A percentile compares a stretch with the other conserved stretches of the same genome.
phyloP scores from a whole-genome alignment of 2,888 invertebrate genomes.

The Ormyrus nitidulus region DNA sequence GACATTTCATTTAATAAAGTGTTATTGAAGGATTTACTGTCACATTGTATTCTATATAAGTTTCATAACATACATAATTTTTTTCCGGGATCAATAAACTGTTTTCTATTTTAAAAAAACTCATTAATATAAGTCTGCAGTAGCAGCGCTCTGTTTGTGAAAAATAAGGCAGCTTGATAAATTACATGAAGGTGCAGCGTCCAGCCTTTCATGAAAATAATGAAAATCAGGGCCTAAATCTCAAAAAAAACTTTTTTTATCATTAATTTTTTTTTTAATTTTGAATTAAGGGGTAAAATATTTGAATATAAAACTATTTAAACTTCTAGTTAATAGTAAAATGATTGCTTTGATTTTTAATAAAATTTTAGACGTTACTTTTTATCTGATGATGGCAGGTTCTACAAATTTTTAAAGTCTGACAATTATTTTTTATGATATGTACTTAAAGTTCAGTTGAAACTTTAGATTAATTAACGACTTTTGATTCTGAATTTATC shows the following conservation, averaged over 20 bases:
- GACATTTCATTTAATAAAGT: background rate
- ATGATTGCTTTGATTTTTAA: slow-evolving; percentile 13
- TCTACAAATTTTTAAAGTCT: slow-evolving; percentile 21
- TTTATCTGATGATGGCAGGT: slow-evolving; percentile 13
- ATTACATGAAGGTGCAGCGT: slow-evolving; percentile 25
- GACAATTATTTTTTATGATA: slow-evolving; percentile 7
- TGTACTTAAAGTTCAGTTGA: slow-evolving; percentile 10
- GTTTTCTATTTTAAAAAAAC: slow-evolving; percentile 6
- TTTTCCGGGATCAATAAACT: slow-evolving; percentile 30
- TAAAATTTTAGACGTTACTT: slow-evolving; percentile 21
- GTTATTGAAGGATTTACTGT: too few relatives aligned
- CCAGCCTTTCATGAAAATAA: slow-evolving; percentile 10
- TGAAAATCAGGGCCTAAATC: slow-evolving; percentile 30
- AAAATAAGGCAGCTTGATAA: slow-evolving; percentile 30
- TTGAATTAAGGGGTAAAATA: too few relatives aligned
- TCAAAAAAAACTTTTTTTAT: background rate
- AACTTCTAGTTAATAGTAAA: too few relatives aligned
- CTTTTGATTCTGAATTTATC: slow-evolving; percentile 1
- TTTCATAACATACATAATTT: slow-evolving; percentile 36
- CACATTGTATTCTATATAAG: background rate
- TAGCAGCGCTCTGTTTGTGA: slow-evolving; percentile 1
- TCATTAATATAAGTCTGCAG: slow-evolving; percentile 18
- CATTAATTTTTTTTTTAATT: too few relatives aligned
- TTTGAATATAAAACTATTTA: too few relatives aligned
- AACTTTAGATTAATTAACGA: slow-evolving; percentile 1